A percentile compares a stretch with the other conserved stretches of the same genome.
Evolutionary conservation across 2,797 vertebrate species (phyloP).

Genomic region (Anguilla anguilla): DNA sequence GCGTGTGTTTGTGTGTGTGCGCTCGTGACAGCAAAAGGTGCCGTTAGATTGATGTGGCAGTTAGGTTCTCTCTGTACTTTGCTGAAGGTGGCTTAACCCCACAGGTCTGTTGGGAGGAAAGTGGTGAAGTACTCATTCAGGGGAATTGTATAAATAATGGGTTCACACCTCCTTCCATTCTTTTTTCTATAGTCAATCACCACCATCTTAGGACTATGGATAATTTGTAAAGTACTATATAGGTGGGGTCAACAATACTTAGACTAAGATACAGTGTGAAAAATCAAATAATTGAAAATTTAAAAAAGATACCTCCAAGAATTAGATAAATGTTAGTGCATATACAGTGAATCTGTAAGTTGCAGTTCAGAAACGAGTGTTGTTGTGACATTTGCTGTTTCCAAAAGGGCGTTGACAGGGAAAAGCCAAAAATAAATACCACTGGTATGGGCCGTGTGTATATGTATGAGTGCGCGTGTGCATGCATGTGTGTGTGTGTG

Average conservation of each 20-base stretch:
- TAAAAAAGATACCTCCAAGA: background rate
- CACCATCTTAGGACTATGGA: background rate
- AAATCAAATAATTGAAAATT: too few relatives aligned
- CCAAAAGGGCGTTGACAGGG: background rate
- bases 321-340: background rate
- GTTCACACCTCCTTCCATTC: background rate
- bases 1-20: slow-evolving; percentile 9
- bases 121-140: background rate
- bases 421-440: background rate
- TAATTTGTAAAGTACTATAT: background rate
- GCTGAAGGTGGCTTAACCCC: background rate
- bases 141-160: background rate
- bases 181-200: background rate
- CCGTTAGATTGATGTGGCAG: background rate
- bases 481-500: background rate
- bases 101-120: background rate
- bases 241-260: background rate
- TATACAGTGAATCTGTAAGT: background rate
- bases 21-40: background rate
- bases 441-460: background rate
- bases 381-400: background rate
- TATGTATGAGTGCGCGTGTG: background rate
- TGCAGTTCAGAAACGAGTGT: background rate
- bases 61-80: slow-evolving; percentile 3
- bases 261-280: background rate